Evolutionary conservation across 2,113 vertebrate genomes (phyloP).

Genomic region (Nyctereutes procyonoides): DNA sequence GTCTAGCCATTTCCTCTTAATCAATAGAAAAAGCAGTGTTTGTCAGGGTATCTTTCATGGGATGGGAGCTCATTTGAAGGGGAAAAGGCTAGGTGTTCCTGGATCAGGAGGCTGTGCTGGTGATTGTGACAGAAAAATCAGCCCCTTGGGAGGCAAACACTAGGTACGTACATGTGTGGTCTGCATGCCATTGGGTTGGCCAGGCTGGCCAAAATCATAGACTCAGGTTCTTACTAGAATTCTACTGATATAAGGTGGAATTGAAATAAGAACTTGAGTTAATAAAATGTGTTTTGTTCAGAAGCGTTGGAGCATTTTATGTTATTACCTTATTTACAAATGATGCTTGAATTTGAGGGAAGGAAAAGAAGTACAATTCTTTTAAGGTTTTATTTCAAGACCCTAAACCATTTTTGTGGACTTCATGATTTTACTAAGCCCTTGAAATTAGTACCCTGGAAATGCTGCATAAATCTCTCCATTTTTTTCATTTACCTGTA

Average conservation of each 20-base stretch:
- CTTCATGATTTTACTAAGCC: conserved; percentile 15
- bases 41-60: neutral
- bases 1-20: neutral
- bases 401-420: neutral
- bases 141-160: neutral
- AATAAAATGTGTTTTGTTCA: neutral
- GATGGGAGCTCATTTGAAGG: neutral
- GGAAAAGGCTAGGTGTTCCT: neutral
- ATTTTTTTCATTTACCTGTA: neutral
- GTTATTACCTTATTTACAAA: conserved; percentile 15
- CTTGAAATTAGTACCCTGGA: neutral
- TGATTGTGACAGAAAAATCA: neutral
- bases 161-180: neutral
- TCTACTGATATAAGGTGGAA: neutral
- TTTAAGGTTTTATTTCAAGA: neutral
- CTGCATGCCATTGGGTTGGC: rapidly evolving
- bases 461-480: neutral
- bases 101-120: too few species aligned
- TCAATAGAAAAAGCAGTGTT: neutral
- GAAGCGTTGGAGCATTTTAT: neutral
- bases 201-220: neutral
- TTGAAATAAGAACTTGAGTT: neutral
- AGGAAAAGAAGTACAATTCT: neutral
- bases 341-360: neutral
- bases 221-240: neutral